Conservation (phyloP, 2,797 vertebrate species). For the Dallia pectoralis region DNA sequence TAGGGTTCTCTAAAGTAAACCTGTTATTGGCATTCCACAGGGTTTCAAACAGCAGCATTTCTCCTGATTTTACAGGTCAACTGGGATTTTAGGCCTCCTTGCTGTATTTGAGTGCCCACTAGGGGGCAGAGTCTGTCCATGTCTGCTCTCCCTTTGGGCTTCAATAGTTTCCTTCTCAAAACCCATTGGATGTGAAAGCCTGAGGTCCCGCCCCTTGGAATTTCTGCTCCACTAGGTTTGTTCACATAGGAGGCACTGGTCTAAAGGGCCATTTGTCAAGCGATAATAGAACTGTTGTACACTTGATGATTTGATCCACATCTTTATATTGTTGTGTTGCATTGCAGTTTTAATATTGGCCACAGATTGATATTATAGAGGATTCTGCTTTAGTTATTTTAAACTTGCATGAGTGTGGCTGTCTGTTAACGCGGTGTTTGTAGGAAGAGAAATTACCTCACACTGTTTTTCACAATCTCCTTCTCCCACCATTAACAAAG, state of each 20-base stretch:
- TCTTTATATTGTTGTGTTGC: neutral
- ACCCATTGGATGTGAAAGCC: no score
- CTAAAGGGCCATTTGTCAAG: no score
- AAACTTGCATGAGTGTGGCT: neutral
- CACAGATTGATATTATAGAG: neutral
- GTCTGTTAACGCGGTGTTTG: no score
- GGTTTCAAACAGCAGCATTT: neutral
- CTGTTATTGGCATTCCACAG: neutral
- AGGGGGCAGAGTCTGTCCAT: constrained; percentile 53
- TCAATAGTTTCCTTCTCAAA: neutral
- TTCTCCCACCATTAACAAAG: neutral
- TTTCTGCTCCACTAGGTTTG: no score
- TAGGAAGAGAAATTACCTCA: neutral
- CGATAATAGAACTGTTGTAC: no score
- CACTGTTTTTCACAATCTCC: neutral
- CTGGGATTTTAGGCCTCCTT: no score
- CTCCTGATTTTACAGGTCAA: neutral
- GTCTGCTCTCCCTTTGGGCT: neutral
- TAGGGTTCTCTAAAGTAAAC: no score
- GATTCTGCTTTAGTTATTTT: neutral
- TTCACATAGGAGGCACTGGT: no score
- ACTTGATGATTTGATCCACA: neutral
- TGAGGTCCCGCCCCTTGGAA: no score
- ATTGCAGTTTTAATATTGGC: neutral
- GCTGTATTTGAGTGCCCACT: constrained; percentile 36